Evolutionary conservation across 2,113 vertebrate species (phyloP), one percentile per base, ranked within the genome.

Genomic region (Phalacrocorax brasilianus): DNA sequence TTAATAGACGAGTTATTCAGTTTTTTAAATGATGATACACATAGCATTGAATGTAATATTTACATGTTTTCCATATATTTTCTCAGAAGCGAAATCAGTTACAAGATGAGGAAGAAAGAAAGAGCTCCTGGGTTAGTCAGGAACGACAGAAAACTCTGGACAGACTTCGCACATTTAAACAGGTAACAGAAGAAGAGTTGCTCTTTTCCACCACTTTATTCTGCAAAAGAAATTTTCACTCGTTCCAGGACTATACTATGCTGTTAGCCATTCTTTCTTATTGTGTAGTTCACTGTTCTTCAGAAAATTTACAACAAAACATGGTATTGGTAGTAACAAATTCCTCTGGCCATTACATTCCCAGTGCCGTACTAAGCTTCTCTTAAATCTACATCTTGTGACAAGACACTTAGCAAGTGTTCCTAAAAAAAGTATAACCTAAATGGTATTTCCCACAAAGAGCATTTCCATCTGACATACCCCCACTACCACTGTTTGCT

Each of bases 101-200:
- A 90, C 98, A 99, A 88, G 99, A 99, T 24, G 99, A 99, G 81
- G 99, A 99, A 83, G 99, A 98, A 83, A 98, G 96, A 95, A 99
- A 97, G 92, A 99, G 97, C 52, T 98, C 98, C 71, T 98, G 98
- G 97, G 98, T 99, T 97, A 99, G 98, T 95, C 99, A 99, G 95
- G 99, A 99, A 68, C 98, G 99, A 58, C 99, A 99, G 97, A 99
- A 97, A 96, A 99, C 99, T 15, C 97, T 99, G 97, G 99, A 99
- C 91, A 97, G 99, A 95, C 99, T 99, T 40, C 98, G 99, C 88
- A 99, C 98, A 67, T 99, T 99, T 97, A 99, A 99, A 96, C 99
- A 99, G 99, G 99, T 99, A 95, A 95, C 50, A 73, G 44, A 80
- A 79, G 13, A 86, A 84, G 8, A 47, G 33, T 66, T 44, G 5